Evolutionary conservation across 2,113 vertebrate species (phyloP).

Genomic region (Monopterus albus): DNA sequence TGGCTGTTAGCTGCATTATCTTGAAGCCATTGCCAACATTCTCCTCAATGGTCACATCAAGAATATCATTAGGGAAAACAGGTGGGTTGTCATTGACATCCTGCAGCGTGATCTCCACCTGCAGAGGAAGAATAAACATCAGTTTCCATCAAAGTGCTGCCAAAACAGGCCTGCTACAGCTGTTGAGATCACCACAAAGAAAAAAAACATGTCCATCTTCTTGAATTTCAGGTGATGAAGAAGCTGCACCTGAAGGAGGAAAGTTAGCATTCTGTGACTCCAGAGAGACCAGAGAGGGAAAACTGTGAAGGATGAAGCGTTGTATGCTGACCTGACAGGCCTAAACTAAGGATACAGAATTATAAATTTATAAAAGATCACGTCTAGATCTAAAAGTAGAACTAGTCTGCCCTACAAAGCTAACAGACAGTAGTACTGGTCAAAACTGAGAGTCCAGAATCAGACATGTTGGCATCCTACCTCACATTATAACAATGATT

Average conservation of each 20-base stretch:
- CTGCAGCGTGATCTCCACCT: conserved; percentile 99
- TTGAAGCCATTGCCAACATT: conserved; percentile 94
- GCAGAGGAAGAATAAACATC: conserved; percentile 57
- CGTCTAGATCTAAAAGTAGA: background rate
- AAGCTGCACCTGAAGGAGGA: no score
- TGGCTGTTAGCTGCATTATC: conserved; percentile 96
- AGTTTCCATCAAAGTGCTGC: conserved; percentile 51
- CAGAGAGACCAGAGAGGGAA: conserved; percentile 14
- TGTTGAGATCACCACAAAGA: conserved; percentile 28
- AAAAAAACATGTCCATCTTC: conserved; percentile 5
- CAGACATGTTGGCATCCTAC: no score
- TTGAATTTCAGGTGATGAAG: conserved; percentile 50
- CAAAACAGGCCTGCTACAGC: conserved; percentile 46
- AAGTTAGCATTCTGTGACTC: conserved; percentile 10
- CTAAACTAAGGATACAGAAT: conserved; percentile 21
- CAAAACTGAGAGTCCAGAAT: background rate
- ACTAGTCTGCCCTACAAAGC: background rate
- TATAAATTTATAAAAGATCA: conserved; percentile 9
- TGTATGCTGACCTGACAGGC: conserved; percentile 5
- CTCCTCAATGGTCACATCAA: conserved; percentile 95
- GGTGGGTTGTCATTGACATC: conserved; percentile 99
- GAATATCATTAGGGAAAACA: conserved; percentile 92
- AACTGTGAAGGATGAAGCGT: conserved; percentile 32
- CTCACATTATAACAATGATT: no score
- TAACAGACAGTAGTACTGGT: background rate